phyloP scores from a whole-genome alignment of 2,888 invertebrate genomes.

The Spodoptera picta region DNA sequence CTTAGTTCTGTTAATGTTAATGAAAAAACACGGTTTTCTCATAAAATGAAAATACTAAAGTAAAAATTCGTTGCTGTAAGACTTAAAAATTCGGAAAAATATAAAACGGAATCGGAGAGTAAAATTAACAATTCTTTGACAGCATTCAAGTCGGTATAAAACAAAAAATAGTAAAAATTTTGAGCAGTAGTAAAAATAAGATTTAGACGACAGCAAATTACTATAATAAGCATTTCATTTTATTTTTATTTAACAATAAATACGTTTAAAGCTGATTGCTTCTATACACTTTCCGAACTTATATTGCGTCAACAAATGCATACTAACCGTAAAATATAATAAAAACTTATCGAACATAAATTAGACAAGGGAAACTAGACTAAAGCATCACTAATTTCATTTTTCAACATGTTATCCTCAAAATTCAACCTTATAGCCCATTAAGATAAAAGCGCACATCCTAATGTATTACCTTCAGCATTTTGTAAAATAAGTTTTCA shows the following conservation, averaged over 20 bases:
- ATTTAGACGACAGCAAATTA: slow-evolving; percentile 42
- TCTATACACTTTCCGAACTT: slow-evolving; percentile 57
- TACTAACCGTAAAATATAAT: slow-evolving; percentile 21
- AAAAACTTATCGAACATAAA: too few species aligned
- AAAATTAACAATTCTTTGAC: slow-evolving; percentile 45
- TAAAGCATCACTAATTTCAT: background rate
- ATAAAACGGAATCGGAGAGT: slow-evolving; percentile 39
- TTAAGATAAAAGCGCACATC: slow-evolving; percentile 14
- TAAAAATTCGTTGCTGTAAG: slow-evolving; percentile 26
- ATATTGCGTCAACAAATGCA: slow-evolving; percentile 60
- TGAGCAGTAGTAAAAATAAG: slow-evolving; percentile 47
- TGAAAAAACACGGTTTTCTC: slow-evolving; percentile 5
- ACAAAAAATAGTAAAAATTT: slow-evolving; percentile 46
- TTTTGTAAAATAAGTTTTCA: slow-evolving; percentile 22
- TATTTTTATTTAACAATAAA: slow-evolving; percentile 57
- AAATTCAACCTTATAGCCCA: slow-evolving; percentile 6
- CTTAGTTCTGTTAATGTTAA: slow-evolving; percentile 5
- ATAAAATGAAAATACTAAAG: slow-evolving; percentile 30
- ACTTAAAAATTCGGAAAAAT: slow-evolving; percentile 40
- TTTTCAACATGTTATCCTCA: slow-evolving; percentile 2
- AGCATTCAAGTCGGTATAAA: slow-evolving; percentile 44
- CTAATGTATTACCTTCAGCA: background rate
- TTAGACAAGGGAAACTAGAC: too few species aligned
- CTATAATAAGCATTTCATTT: slow-evolving; percentile 52
- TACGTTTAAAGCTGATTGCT: slow-evolving; percentile 65